Evolutionary conservation across 2,113 vertebrate genomes (phyloP), one percentile per base, ranked within the genome.

Genomic region (Crocuta crocuta): DNA sequence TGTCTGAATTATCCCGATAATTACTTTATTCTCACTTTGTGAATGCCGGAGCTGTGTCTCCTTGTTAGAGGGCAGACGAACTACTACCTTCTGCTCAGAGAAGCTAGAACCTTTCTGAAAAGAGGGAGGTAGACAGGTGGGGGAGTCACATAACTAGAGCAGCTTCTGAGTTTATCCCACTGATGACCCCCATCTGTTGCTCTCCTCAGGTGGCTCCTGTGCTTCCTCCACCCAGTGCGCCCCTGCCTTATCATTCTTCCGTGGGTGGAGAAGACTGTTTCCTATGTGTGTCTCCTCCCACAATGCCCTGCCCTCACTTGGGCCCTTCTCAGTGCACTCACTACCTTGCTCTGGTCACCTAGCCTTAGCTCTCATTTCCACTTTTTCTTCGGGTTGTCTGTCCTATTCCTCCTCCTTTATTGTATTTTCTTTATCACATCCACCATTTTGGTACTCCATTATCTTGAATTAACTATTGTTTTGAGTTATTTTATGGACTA

Each of bases 1-100:
- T 73, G n/a, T 65, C 58, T 70, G 48, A 86, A 50, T 91, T 88
- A 92, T 50, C 33, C 48, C 70, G 94, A 58, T 55, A 92, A 95
- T 74, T 53, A 39, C 66, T 82, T 73, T 26, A 26, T 61, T 48
- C 11, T 88, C 23, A 55, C 68, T 76, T 89, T 48, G 55, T 93
- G 79, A 66, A n/a, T 81, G 53, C 76, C 24, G 53, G 43, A 55
- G 15, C 63, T 24, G 6, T 31, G 17, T 55, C 13, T 76, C n/a
- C 48, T 76, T 58, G 50, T 55, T 65, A 76, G n/a, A 63, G 53
- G 88, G 50, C 13, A 65, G 26, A 24, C 43, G 35, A 83, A n/a
- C 16, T 74, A 50, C 45, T 85, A 13, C 73, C 33, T 94, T 80
- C 23, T 88, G 58, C 55, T 28, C 76, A 79, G 53, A 91, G 66